phyloP scores from a whole-genome alignment of 1,140 invertebrate genomes.

The Pseudomyrmex cubaensis region DNA sequence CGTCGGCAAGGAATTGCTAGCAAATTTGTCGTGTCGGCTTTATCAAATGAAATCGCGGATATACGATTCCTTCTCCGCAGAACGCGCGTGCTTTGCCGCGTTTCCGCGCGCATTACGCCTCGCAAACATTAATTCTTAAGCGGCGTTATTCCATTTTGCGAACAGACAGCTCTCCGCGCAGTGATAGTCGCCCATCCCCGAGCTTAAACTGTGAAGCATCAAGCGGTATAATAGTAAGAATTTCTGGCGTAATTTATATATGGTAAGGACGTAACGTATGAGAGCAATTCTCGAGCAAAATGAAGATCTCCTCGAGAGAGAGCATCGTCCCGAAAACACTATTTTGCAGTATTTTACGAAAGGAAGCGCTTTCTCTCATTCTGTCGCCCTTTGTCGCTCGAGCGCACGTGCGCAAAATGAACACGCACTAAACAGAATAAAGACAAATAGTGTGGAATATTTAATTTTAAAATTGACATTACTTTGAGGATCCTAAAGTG shows the following conservation, averaged over 20 bases:
- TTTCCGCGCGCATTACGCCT: not conserved
- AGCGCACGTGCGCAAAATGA: conserved; percentile 1
- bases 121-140: conserved; percentile 12
- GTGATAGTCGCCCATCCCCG: not conserved
- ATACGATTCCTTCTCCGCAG: conserved; percentile 23
- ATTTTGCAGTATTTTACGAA: conserved; percentile 40
- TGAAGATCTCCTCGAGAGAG: conserved; percentile 24
- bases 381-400: not conserved
- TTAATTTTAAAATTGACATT: too few relatives aligned
- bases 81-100: not conserved
- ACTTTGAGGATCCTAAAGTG: too few relatives aligned
- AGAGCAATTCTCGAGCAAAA: conserved; percentile 25
- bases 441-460: too few relatives aligned
- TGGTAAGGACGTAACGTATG: conserved; percentile 32
- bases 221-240: not conserved
- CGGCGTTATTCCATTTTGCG: not conserved
- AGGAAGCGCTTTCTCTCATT: conserved; percentile 1
- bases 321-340: conserved; percentile 44
- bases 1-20: conserved; percentile 52
- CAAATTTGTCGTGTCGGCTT: conserved; percentile 44
- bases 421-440: conserved; percentile 7
- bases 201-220: not conserved
- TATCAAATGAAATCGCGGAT: conserved; percentile 31
- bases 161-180: not conserved
- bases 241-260: conserved; percentile 34